These are phyloP conservation scores for Melanotaenia duboulayi DNA, from an alignment of 2,113 vertebrate species.

Conservation along the genomic window DNA sequence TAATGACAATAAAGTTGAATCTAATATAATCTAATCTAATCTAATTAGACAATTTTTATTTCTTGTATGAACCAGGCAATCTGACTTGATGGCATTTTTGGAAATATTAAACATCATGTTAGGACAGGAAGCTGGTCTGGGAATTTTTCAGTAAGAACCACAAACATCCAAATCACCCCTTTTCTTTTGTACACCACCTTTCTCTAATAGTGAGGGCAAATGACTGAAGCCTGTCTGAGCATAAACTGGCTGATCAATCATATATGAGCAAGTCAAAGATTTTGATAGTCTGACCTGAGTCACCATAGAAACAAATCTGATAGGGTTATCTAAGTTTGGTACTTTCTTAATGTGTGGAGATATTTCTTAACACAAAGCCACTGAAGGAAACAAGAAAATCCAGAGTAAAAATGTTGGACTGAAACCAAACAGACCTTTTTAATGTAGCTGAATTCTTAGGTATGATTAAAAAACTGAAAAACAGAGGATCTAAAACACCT, in stretches of 20 bases:
- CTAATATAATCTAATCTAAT: too few species aligned
- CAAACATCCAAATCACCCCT: too few species aligned
- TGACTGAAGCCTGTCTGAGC: background rate
- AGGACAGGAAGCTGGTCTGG: background rate
- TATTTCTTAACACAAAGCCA: background rate
- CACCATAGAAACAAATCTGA: too few species aligned
- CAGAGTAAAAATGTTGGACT: too few species aligned
- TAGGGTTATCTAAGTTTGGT: too few species aligned
- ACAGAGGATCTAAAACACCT: too few species aligned
- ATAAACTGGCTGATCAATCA: background rate
- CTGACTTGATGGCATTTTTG: background rate
- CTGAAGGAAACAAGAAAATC: background rate
- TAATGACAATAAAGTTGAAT: too few species aligned
- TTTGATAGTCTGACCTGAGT: too few species aligned
- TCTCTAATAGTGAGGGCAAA: background rate
- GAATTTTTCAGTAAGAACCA: background rate
- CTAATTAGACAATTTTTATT: background rate
- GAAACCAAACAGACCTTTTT: too few species aligned
- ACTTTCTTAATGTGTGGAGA: background rate
- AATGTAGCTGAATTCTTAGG: too few species aligned
- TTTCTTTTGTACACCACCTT: background rate
- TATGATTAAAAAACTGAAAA: too few species aligned
- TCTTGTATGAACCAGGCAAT: background rate
- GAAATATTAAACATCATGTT: background rate
- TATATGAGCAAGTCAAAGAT: background rate